phyloP scores from a whole-genome alignment of 1,140 invertebrate genomes.

The Drosophila mayri region DNA sequence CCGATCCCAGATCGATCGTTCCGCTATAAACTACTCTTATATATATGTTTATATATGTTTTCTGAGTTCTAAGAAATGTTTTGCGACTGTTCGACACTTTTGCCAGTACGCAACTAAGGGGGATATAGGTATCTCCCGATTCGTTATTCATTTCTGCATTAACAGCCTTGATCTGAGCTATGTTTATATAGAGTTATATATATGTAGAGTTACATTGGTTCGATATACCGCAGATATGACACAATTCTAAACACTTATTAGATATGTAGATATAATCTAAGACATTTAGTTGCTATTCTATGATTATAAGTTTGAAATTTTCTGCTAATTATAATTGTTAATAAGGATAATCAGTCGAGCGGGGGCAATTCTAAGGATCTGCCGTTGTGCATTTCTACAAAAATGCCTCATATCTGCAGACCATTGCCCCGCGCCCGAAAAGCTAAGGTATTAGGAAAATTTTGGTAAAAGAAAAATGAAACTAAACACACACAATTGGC shows the following conservation, averaged over 20 bases:
- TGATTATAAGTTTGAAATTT: conserved; percentile 39
- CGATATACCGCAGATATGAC: conserved; percentile 62
- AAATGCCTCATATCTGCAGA: conserved; percentile 43
- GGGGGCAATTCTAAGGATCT: conserved; percentile 52
- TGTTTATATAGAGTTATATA: conserved; percentile 55
- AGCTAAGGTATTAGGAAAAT: conserved; percentile 34
- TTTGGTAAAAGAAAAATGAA: conserved; percentile 8
- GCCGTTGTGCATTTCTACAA: conserved; percentile 56
- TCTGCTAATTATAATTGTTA: conserved; percentile 17
- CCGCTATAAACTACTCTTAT: conserved; percentile 55
- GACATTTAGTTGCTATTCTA: conserved; percentile 70
- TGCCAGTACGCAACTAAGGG: conserved; percentile 9
- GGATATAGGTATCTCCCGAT: not conserved
- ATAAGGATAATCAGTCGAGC: conserved; percentile 5
- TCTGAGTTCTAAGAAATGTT: conserved; percentile 50
- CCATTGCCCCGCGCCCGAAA: conserved; percentile 21
- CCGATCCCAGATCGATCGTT: conserved; percentile 35
- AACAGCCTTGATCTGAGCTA: conserved; percentile 77
- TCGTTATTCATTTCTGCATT: conserved; percentile 41
- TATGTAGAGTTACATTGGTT: conserved; percentile 53
- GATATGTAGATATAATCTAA: conserved; percentile 56
- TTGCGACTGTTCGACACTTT: not conserved
- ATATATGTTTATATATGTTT: conserved; percentile 34
- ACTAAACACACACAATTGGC: conserved; percentile 45
- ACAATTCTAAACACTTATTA: conserved; percentile 80